Evolutionary conservation across 2,797 vertebrate species (phyloP), one percentile per base, ranked within the genome.

Genomic region (Takifugu rubripes): DNA sequence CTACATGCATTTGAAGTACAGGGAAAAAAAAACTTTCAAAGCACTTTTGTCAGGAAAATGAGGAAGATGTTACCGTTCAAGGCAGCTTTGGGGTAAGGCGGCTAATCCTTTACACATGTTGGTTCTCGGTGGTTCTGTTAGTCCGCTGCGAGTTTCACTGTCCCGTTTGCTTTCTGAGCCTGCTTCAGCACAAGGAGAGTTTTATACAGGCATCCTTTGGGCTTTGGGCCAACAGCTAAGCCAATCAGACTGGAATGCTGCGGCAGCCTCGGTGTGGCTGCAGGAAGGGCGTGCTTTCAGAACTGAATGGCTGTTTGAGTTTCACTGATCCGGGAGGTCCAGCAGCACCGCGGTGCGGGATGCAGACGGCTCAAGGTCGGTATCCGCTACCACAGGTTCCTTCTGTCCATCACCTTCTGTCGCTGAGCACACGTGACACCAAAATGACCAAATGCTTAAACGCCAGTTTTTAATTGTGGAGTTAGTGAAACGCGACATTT

Each of bases 31-130:
- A 21, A 21, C 21, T 21, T 40, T 40, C 10, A 40, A 40, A 40
- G 2, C 12, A 40, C 36, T 40, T 40, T 40, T 40, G 12, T 40
- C 12, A 10, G 7, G 8, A 33, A 33, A 10, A 47, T 11, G 9
- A 61, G 24, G 43, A 56, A 50, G 61, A 36, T 66, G 92, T 94
- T 86, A 96, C 95, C 95, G 93, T 72, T 93, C 94, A 67, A 95
- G 91, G 82, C 95, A 96, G 72, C 91, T 91, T 52, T 95, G 94
- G 59, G 94, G 95, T 69, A 96, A 85, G 3, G 94, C 93, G 40
- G 94, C 93, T 82, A 96, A 92, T 91, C 95, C 95, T 87, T 93
- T 95, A 85, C 95, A 96, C 95, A 96, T 96, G 81, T 89, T 94
- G 78, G 75, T 44, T 47, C 16, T 77, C 72, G 89, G 65, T 68